phyloP scores from a whole-genome alignment of 2,797 vertebrate species.

The Neomorphus geoffroyi region DNA sequence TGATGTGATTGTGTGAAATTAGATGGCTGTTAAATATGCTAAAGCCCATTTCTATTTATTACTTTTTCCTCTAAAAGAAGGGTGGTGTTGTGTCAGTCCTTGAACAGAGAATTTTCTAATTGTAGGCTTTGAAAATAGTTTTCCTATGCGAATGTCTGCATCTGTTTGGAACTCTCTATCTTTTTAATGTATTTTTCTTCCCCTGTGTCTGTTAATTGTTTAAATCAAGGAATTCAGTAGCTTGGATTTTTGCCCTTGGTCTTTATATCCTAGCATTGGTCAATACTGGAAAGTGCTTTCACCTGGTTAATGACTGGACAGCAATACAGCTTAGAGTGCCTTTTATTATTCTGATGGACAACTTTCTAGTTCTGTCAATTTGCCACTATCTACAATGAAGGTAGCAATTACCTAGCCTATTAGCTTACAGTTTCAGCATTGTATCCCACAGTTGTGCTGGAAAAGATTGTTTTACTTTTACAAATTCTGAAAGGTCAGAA shows the following conservation, averaged over 20 bases:
- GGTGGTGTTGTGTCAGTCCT: background rate
- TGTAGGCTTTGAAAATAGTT: background rate
- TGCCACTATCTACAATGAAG: background rate
- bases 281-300: background rate
- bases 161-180: background rate
- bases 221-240: background rate
- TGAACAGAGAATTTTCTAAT: background rate
- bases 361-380: background rate
- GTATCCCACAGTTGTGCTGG: background rate
- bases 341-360: background rate
- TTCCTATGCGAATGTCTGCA: background rate
- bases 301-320: background rate
- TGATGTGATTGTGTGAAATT: background rate
- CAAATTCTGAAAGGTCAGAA: background rate
- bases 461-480: background rate
- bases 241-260: background rate
- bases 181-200: background rate
- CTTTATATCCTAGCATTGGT: background rate
- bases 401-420: background rate
- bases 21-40: constrained; percentile 2
- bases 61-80: background rate
- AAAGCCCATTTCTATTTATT: background rate
- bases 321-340: background rate
- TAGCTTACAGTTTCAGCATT: background rate
- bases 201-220: background rate